These are phyloP conservation scores for Empidonax alnorum DNA, from an alignment of 2,113 vertebrate species.

Conservation along the genomic window DNA sequence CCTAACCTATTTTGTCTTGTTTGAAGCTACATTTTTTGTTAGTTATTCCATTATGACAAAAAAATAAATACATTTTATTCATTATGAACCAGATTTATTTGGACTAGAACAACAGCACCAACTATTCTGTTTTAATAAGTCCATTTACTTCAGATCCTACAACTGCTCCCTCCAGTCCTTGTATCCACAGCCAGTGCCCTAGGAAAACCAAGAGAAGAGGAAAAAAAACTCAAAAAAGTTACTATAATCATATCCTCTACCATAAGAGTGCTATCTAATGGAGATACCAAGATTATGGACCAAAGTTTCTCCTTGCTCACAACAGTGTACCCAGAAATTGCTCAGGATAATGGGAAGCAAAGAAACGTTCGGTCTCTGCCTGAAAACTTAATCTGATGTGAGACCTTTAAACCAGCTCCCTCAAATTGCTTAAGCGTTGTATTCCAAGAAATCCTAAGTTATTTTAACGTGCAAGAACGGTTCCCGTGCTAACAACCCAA, in stretches of 20 bases:
- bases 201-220: background rate
- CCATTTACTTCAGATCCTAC: background rate
- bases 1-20: background rate
- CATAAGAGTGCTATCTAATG: fast-evolving
- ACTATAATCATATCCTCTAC: background rate
- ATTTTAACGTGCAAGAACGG: fast-evolving
- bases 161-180: background rate
- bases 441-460: fast-evolving
- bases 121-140: background rate
- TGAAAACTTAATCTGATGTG: background rate
- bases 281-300: fast-evolving
- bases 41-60: background rate
- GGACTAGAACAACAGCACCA: background rate
- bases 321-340: fast-evolving
- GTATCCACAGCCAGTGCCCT: background rate
- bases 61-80: background rate
- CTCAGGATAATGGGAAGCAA: background rate
- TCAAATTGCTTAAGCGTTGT: fast-evolving
- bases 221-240: background rate
- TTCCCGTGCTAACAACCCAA: fast-evolving
- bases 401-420: background rate
- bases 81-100: background rate
- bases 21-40: background rate
- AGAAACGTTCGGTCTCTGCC: background rate
- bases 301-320: background rate